These are phyloP conservation scores for Macroglossus sobrinus DNA, from an alignment of 2,113 vertebrate genomes.

Conservation along the genomic window DNA sequence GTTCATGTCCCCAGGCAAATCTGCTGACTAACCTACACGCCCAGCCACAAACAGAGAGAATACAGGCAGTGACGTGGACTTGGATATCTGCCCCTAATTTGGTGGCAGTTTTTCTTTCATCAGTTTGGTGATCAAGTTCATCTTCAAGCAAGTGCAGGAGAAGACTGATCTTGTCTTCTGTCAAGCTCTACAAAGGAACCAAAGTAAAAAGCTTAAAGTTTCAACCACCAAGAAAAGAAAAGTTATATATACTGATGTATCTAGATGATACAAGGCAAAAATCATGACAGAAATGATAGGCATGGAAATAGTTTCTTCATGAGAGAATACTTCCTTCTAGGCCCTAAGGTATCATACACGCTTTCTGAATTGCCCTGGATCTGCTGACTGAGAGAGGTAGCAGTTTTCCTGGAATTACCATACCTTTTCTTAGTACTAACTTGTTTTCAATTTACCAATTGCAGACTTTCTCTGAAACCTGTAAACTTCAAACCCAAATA, in stretches of 20 bases:
- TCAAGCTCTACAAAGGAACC: conserved; percentile 83
- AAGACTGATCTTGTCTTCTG: conserved; percentile 88
- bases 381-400: background rate
- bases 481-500: background rate
- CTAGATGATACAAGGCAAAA: background rate
- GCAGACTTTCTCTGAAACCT: conserved; percentile 14
- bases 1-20: background rate
- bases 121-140: conserved; percentile 82
- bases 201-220: background rate
- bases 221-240: background rate
- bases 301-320: background rate
- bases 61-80: conserved; percentile 90
- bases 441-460: background rate
- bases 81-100: conserved; percentile 81
- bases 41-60: conserved; percentile 95
- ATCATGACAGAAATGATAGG: background rate
- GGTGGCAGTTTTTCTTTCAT: conserved; percentile 62
- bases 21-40: conserved; percentile 84
- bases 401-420: background rate
- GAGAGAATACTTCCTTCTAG: background rate
- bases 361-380: background rate
- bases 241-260: background rate
- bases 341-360: background rate
- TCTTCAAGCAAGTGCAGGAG: conserved; percentile 90
- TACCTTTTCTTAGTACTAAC: background rate